Conservation (phyloP, 1,140 invertebrate genomes). For the Cotesia typhae region DNA sequence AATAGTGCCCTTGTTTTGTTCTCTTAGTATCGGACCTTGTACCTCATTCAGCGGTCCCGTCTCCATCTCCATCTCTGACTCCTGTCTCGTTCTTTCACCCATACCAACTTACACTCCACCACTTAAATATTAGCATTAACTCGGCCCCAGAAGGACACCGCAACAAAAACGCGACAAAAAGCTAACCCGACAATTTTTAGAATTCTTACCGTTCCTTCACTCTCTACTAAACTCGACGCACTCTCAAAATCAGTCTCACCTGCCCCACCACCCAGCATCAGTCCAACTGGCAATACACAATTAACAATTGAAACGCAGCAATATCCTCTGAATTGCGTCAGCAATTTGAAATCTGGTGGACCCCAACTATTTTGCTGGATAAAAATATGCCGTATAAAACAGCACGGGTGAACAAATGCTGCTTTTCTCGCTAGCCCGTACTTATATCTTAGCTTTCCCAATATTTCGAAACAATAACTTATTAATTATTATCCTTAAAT, state of each 20-base stretch:
- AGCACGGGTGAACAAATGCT: not conserved
- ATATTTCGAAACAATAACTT: conserved; percentile 14
- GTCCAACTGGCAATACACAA: too few relatives aligned
- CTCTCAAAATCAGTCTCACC: conserved; percentile 2
- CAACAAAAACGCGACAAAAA: conserved; percentile 10
- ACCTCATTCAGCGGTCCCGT: conserved; percentile 17
- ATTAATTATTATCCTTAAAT: conserved; percentile 7
- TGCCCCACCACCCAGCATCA: too few relatives aligned
- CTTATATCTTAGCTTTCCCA: conserved; percentile 4
- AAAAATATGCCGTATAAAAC: conserved; percentile 4
- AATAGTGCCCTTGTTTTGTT: conserved; percentile 23
- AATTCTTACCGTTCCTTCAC: conserved; percentile 12
- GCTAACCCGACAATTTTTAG: conserved; percentile 21
- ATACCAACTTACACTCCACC: not conserved
- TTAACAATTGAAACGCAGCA: conserved; percentile 6
- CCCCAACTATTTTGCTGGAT: conserved; percentile 32
- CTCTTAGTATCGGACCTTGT: conserved; percentile 23
- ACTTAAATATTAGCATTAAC: too few relatives aligned
- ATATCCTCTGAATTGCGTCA: conserved; percentile 15
- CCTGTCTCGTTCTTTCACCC: not conserved
- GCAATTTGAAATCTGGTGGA: conserved; percentile 7
- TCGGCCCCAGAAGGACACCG: conserved; percentile 23
- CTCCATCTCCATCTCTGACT: not conserved
- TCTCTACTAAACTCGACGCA: not conserved
- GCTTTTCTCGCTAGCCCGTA: too few relatives aligned